These are phyloP conservation scores for Neoaliturus tenellus DNA, from an alignment of 2,888 invertebrate species.

Conservation along the genomic window DNA sequence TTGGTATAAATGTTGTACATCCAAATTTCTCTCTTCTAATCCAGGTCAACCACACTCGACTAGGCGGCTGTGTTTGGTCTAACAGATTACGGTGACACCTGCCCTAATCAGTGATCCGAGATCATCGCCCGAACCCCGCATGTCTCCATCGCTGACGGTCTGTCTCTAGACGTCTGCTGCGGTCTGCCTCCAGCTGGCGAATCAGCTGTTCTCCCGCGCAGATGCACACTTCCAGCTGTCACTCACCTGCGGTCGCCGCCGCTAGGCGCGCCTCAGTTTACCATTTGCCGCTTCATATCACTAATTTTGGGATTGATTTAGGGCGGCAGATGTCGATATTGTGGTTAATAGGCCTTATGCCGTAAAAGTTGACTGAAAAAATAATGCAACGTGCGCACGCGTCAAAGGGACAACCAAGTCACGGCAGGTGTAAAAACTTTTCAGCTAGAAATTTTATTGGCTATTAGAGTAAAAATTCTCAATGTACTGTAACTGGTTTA, in stretches of 20 bases:
- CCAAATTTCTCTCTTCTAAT: no score
- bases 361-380: no score
- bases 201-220: constrained; percentile 26
- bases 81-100: background rate
- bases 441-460: no score
- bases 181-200: constrained; percentile 19
- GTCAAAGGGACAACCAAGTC: no score
- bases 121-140: background rate
- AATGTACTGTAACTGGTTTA: no score
- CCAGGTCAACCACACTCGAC: no score
- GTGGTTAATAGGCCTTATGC: background rate
- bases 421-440: no score
- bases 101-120: background rate
- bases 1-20: no score
- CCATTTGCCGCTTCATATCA: background rate
- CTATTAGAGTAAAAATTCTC: no score
- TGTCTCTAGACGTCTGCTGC: background rate
- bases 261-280: background rate
- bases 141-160: background rate
- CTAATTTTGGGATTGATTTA: background rate
- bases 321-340: background rate
- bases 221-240: constrained; percentile 26
- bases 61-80: no score
- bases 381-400: no score
- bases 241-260: no score